Evolutionary conservation across 2,888 invertebrate genomes (phyloP).

Genomic region (Liposcelis brunnea): DNA sequence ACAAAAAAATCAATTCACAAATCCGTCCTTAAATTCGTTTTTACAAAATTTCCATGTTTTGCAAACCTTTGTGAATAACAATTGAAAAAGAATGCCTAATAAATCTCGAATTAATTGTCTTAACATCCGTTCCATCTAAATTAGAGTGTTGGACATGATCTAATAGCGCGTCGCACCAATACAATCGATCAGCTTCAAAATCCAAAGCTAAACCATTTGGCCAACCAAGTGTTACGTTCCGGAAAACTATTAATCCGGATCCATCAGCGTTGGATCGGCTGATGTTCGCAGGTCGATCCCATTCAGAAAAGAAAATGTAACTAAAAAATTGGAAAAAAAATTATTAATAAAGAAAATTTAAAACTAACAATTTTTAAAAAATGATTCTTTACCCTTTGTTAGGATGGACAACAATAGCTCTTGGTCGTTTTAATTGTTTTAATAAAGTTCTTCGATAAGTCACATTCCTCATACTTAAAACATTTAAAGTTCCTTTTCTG

Average conservation of each 20-base stretch:
- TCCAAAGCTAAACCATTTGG: slow-evolving; percentile 94
- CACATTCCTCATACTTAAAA: slow-evolving; percentile 72
- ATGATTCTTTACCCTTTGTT: slow-evolving; percentile 48
- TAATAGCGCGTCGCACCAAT: slow-evolving; percentile 93
- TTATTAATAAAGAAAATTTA: neutral
- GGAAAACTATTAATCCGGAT: slow-evolving; percentile 66
- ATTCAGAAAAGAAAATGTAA: slow-evolving; percentile 87
- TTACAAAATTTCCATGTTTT: no score
- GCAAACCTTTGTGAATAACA: slow-evolving; percentile 53
- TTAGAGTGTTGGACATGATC: slow-evolving; percentile 92
- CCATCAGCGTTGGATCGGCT: slow-evolving; percentile 86
- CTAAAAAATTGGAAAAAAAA: slow-evolving; percentile 19
- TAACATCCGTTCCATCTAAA: slow-evolving; percentile 78
- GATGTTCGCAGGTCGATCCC: slow-evolving; percentile 93
- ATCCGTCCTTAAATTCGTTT: no score
- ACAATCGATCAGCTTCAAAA: slow-evolving; percentile 68
- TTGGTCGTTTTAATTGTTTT: slow-evolving; percentile 75
- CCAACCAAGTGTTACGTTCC: slow-evolving; percentile 86
- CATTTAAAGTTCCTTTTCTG: slow-evolving; percentile 83
- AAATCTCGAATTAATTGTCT: slow-evolving; percentile 69
- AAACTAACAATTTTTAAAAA: slow-evolving; percentile 9
- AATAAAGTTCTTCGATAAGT: slow-evolving; percentile 67
- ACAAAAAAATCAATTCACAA: no score
- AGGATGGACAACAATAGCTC: slow-evolving; percentile 94
- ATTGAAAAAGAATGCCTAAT: slow-evolving; percentile 85